Evolutionary conservation across 1,140 invertebrate genomes (phyloP).

Genomic region (Calephelis nemesis): DNA sequence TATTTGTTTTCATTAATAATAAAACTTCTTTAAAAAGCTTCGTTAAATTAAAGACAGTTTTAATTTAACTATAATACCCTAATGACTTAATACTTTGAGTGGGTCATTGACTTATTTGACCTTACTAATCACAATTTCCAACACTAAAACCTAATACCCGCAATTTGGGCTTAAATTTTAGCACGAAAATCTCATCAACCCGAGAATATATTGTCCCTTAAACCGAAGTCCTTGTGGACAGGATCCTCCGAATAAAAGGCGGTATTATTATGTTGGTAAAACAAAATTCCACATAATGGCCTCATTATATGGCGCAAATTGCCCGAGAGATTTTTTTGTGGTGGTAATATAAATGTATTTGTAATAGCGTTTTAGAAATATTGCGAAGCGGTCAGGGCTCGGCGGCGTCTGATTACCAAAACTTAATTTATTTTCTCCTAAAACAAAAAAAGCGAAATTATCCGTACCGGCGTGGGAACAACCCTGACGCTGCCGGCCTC

Average conservation of each 20-base stretch:
- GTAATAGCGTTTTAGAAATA: constrained; percentile 78
- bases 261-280: constrained; percentile 78
- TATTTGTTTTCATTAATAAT: too few relatives aligned
- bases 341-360: constrained; percentile 77
- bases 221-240: constrained; percentile 65
- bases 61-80: too few relatives aligned
- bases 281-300: constrained; percentile 77
- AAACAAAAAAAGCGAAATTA: constrained; percentile 67
- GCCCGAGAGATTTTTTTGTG: constrained; percentile 74
- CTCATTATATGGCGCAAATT: constrained; percentile 79
- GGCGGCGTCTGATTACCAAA: constrained; percentile 74
- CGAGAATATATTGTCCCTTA: constrained; percentile 73
- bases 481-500: constrained; percentile 73
- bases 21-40: background rate
- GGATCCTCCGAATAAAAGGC: constrained; percentile 69
- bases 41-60: background rate
- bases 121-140: constrained; percentile 53
- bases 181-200: constrained; percentile 74
- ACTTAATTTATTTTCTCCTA: constrained; percentile 75
- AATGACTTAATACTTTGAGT: background rate
- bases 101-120: constrained; percentile 37
- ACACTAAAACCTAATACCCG: constrained; percentile 68
- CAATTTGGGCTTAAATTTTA: constrained; percentile 74
- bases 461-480: constrained; percentile 71
- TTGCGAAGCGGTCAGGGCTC: constrained; percentile 69